Conservation (phyloP, 2,888 invertebrate genomes). For the Lasioglossum morio region DNA sequence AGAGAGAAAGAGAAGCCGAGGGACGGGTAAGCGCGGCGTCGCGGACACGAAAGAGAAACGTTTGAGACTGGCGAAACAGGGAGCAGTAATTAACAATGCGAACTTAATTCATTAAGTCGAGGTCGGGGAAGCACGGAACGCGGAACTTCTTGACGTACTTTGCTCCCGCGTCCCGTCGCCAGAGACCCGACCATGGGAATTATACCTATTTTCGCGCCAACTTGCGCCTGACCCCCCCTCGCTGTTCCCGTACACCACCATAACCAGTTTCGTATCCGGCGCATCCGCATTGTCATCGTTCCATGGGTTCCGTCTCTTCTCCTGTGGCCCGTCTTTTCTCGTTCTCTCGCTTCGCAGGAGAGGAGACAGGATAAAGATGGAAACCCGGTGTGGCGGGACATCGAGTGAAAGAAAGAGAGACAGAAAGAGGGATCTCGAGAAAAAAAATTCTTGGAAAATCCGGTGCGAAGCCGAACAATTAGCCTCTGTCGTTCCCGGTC, state of each 20-base stretch:
- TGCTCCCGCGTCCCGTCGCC: conserved; percentile 18
- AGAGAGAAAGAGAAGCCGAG: neutral
- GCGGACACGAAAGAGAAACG: conserved; percentile 54
- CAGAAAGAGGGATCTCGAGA: neutral
- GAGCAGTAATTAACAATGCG: conserved; percentile 78
- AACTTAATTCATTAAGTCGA: conserved; percentile 81
- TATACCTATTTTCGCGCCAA: conserved; percentile 51
- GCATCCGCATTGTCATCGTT: conserved; percentile 19
- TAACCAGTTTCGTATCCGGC: conserved; percentile 13
- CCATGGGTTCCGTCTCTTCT: neutral
- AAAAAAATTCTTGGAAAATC: conserved; percentile 51
- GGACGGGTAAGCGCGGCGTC: neutral
- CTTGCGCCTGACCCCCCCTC: conserved; percentile 11
- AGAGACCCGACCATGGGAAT: conserved; percentile 44
- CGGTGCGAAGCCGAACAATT: conserved; percentile 57
- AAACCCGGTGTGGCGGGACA: neutral
- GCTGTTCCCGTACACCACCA: neutral
- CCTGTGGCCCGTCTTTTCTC: neutral
- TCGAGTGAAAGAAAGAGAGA: neutral
- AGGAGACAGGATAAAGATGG: neutral
- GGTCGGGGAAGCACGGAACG: conserved; percentile 65
- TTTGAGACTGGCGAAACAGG: conserved; percentile 69
- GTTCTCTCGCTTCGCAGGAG: neutral
- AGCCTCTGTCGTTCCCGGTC: conserved; percentile 27
- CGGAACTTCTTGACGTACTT: conserved; percentile 75